Evolutionary conservation across 2,113 vertebrate species (phyloP).

Genomic region (Psittacara wagleri): DNA sequence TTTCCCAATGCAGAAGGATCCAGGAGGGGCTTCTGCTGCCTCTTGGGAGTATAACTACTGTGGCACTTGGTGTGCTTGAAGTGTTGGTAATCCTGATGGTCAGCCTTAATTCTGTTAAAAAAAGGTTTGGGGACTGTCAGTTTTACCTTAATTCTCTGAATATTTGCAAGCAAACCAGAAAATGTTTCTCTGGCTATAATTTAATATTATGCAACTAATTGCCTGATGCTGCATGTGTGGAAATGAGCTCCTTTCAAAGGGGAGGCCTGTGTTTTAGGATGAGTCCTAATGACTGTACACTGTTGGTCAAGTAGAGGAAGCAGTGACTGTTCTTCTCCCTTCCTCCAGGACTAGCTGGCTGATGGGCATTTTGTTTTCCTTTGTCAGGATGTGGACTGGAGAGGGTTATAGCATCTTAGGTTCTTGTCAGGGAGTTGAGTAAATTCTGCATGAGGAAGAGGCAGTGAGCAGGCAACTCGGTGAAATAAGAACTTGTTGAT

Average conservation of each 20-base stretch:
- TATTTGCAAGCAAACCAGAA: not conserved
- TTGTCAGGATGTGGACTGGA: not conserved
- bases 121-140: not conserved
- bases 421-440: not conserved
- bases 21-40: not conserved
- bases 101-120: not conserved
- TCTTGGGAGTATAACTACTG: not conserved
- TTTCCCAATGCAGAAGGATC: not conserved
- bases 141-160: conserved; percentile 7
- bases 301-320: conserved; percentile 7
- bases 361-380: not conserved
- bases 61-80: not conserved
- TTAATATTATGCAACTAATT: conserved; percentile 44
- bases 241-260: not conserved
- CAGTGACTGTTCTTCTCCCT: not conserved
- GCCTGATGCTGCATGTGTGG: not conserved
- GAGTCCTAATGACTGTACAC: not conserved
- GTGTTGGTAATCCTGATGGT: not conserved
- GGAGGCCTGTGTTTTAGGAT: conserved; percentile 6
- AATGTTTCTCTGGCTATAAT: conserved; percentile 38
- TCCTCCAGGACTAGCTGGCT: not conserved
- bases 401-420: not conserved
- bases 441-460: not conserved
- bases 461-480: rapidly evolving
- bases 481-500: not conserved